Percentiles rank a stretch among this genome's conserved stretches.
phyloP scores from a whole-genome alignment of 2,797 vertebrate genomes.

The Anas bernieri region DNA sequence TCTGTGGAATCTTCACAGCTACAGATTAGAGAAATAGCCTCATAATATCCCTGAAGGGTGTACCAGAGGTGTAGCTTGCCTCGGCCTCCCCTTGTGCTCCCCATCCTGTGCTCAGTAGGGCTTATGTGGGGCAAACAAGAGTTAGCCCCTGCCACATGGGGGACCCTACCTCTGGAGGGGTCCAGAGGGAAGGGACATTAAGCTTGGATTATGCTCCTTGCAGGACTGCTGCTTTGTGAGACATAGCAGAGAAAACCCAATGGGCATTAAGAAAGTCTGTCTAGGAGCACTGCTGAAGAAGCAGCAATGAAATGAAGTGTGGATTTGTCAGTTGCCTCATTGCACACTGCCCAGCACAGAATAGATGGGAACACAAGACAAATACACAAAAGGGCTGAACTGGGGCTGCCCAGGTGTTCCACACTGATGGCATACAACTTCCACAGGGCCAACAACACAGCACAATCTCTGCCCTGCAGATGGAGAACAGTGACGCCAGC shows the following conservation, averaged over 20 bases:
- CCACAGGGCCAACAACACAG: rapidly evolving
- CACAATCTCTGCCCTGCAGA: neutral
- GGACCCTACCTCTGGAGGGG: neutral
- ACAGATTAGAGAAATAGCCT: neutral
- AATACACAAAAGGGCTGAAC: rapidly evolving
- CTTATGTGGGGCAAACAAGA: neutral
- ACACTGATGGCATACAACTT: neutral
- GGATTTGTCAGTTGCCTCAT: neutral
- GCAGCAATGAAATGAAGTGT: rapidly evolving
- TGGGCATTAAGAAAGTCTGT: rapidly evolving
- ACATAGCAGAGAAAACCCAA: neutral
- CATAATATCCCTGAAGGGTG: neutral
- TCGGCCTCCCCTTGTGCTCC: neutral
- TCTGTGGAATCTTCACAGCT: neutral
- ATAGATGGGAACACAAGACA: neutral
- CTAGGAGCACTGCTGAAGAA: neutral
- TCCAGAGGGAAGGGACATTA: neutral
- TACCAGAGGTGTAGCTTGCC: neutral
- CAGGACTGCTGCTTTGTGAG: neutral
- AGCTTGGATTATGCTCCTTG: neutral
- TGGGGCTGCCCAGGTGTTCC: neutral
- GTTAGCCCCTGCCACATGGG: neutral
- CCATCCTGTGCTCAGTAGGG: neutral
- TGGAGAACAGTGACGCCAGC: neutral
- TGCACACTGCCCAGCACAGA: neutral